Percentiles rank a stretch among this genome's conserved stretches.
phyloP scores from a whole-genome alignment of 2,113 vertebrate species.

The Scopus umbretta region DNA sequence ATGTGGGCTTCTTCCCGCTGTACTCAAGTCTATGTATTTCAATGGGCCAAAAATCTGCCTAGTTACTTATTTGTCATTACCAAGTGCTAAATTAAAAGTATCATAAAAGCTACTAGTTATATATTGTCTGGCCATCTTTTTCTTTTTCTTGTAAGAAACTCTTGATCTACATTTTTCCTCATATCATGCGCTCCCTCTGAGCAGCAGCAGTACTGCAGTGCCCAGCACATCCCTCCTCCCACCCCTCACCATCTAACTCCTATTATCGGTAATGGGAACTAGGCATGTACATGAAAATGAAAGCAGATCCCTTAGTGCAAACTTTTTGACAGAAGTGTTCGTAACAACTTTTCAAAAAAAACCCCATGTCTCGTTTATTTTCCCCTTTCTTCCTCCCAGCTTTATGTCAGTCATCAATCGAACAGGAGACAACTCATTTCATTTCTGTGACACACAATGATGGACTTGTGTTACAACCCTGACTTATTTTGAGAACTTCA shows the following conservation, averaged over 20 bases:
- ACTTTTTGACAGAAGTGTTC: conserved; percentile 84
- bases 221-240: neutral
- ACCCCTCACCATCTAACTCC: neutral
- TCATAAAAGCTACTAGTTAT: neutral
- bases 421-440: conserved; percentile 96
- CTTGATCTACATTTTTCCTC: neutral
- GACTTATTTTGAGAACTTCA: conserved; percentile 89
- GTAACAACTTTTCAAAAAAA: conserved; percentile 81
- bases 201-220: neutral
- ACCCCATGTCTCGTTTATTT: conserved; percentile 65
- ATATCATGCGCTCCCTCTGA: neutral
- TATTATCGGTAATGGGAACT: neutral
- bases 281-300: conserved; percentile 4
- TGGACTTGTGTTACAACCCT: conserved; percentile 87
- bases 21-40: neutral
- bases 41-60: neutral
- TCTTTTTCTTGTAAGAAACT: neutral
- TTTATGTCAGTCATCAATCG: conserved; percentile 92
- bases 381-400: conserved; percentile 69
- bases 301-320: conserved; percentile 69
- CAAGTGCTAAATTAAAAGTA: neutral
- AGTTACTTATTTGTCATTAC: neutral
- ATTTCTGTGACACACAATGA: conserved; percentile 89
- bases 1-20: neutral
- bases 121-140: neutral